These are phyloP conservation scores for Leptinotarsa tumamoca DNA, from an alignment of 2,888 invertebrate species.

Conservation along the genomic window DNA sequence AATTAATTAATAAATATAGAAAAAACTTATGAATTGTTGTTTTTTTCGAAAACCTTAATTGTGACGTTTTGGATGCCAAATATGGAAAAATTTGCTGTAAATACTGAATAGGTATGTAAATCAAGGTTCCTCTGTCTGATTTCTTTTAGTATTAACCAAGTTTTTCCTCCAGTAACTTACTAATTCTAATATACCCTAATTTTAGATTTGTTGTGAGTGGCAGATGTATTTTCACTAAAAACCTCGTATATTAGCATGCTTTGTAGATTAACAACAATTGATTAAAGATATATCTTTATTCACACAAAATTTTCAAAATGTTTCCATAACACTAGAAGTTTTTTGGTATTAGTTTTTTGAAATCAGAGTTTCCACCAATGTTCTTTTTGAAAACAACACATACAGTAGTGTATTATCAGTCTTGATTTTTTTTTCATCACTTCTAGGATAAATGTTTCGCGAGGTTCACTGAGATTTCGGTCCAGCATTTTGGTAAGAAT, in stretches of 20 bases:
- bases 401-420: slow-evolving; percentile 12
- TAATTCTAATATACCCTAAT: slow-evolving; percentile 48
- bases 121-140: slow-evolving; percentile 35
- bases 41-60: slow-evolving; percentile 34
- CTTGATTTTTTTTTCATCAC: slow-evolving; percentile 7
- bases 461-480: slow-evolving; percentile 6
- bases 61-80: slow-evolving; percentile 24
- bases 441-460: slow-evolving; percentile 26
- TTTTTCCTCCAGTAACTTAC: slow-evolving; percentile 50
- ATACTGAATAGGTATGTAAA: slow-evolving; percentile 45
- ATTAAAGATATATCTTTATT: not conserved
- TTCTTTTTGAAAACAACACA: slow-evolving; percentile 7
- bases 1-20: slow-evolving; percentile 61
- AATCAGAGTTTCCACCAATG: not conserved
- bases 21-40: slow-evolving; percentile 37
- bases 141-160: slow-evolving; percentile 39
- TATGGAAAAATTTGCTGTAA: slow-evolving; percentile 39
- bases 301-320: slow-evolving; percentile 1
- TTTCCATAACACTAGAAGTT: not conserved
- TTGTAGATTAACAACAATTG: slow-evolving; percentile 37
- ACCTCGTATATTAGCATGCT: slow-evolving; percentile 38
- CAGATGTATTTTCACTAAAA: slow-evolving; percentile 59
- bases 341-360: slow-evolving; percentile 19
- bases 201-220: slow-evolving; percentile 66
- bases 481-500: slow-evolving; percentile 24